A percentile compares a stretch with the other conserved stretches of the same genome.
Conservation (phyloP, 2,113 vertebrate genomes). For the Ranitomeya imitator region DNA sequence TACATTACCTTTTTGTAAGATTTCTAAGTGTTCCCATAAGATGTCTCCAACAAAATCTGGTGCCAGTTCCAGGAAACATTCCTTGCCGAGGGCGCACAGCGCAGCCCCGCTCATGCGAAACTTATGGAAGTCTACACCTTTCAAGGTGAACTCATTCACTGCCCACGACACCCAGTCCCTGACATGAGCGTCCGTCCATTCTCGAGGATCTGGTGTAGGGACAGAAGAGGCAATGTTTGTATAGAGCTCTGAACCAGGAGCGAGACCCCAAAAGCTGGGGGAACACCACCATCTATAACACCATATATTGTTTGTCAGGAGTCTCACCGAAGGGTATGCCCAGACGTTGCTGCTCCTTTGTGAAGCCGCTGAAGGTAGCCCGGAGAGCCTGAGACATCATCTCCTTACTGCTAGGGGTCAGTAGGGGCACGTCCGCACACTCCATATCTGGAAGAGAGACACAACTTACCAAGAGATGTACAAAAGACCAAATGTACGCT, state of each 20-base stretch:
- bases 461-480: not conserved
- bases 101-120: constrained; percentile 92
- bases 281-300: not conserved
- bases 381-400: constrained; percentile 99
- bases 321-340: constrained; percentile 92
- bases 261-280: not conserved
- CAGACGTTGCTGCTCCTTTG: constrained; percentile 93
- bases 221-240: not conserved
- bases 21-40: constrained; percentile 98
- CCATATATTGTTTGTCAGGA: not conserved
- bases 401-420: constrained; percentile 98
- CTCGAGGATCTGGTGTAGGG: constrained; percentile 82
- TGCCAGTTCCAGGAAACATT: constrained; percentile 93
- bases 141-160: constrained; percentile 96
- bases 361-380: constrained; percentile 96
- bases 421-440: constrained; percentile 92
- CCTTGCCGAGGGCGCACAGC: constrained; percentile 93
- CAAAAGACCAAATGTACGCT: no score
- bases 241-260: not conserved
- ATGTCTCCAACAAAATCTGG: constrained; percentile 99
- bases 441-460: constrained; percentile 85
- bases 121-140: constrained; percentile 95
- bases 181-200: constrained; percentile 94
- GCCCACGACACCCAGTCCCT: constrained; percentile 96
- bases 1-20: constrained; percentile 93